Evolutionary conservation across 2,113 vertebrate genomes (phyloP).

Genomic region (Saccopteryx bilineata): DNA sequence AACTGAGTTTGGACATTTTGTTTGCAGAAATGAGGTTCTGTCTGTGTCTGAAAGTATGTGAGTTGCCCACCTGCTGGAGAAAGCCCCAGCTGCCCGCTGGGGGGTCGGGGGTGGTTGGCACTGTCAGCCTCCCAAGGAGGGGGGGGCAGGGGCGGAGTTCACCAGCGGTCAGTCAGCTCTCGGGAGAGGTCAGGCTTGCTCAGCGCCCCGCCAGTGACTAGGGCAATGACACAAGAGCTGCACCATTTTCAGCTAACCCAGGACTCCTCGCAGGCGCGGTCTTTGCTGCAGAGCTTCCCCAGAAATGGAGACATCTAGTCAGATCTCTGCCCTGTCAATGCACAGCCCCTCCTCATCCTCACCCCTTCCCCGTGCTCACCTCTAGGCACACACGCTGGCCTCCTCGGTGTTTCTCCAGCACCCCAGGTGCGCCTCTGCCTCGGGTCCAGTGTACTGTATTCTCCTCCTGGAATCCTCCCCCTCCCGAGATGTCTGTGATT

Average conservation of each 20-base stretch:
- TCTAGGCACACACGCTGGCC: neutral
- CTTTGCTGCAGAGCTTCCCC: neutral
- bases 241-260: neutral
- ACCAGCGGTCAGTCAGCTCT: neutral
- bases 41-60: neutral
- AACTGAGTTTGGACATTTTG: neutral
- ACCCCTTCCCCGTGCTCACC: no score
- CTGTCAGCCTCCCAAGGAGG: neutral
- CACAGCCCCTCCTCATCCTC: no score
- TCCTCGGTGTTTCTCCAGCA: neutral
- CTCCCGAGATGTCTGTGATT: fast-evolving
- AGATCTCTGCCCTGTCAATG: neutral
- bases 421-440: neutral
- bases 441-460: neutral
- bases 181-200: neutral
- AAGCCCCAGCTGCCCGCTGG: no score
- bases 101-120: neutral
- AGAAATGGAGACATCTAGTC: neutral
- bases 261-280: neutral
- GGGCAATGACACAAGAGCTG: neutral
- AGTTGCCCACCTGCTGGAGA: neutral
- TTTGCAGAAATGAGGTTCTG: neutral
- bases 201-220: neutral
- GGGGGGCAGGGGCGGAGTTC: no score
- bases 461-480: neutral